Evolutionary conservation across 2,888 invertebrate genomes (phyloP).

Genomic region (Drosophila anomalipes): DNA sequence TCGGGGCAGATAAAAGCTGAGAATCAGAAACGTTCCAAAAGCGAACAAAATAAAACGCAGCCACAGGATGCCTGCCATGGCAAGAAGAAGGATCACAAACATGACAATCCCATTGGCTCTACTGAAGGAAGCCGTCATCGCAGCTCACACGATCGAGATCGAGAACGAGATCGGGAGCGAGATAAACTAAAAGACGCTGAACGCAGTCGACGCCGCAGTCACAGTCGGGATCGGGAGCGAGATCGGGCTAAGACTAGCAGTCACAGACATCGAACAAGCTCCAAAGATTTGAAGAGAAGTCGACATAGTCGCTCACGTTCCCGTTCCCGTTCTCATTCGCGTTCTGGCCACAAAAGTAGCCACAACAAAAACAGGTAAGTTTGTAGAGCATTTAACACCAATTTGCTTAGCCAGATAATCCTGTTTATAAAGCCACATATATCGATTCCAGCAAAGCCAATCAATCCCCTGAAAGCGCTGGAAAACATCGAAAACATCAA

Average conservation of each 20-base stretch:
- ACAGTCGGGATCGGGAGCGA: slow-evolving; percentile 26
- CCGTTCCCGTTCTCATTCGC: slow-evolving; percentile 9
- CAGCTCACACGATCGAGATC: slow-evolving; percentile 9
- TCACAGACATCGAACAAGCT: neutral
- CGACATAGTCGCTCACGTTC: slow-evolving; percentile 40
- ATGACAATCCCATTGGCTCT: neutral
- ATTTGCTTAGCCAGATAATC: slow-evolving; percentile 13
- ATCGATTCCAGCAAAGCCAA: slow-evolving; percentile 29
- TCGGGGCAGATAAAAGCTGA: neutral
- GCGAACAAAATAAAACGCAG: neutral
- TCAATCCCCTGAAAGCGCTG: slow-evolving; percentile 5
- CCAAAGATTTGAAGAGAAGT: slow-evolving; percentile 1
- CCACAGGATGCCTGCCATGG: neutral
- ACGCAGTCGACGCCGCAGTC: slow-evolving; percentile 20
- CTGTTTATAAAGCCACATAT: slow-evolving; percentile 14
- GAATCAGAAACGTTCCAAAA: neutral
- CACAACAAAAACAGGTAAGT: slow-evolving; percentile 40
- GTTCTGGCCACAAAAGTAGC: neutral
- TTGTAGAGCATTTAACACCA: neutral
- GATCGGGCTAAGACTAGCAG: slow-evolving; percentile 17
- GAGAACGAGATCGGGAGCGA: neutral
- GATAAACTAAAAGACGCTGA: neutral
- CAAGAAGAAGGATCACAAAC: slow-evolving; percentile 9
- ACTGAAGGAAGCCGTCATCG: slow-evolving; percentile 3
- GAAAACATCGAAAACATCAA: slow-evolving; percentile 11